Evolutionary conservation across 1,140 invertebrate genomes (phyloP).

Genomic region (Meloidogyne chitwoodi): DNA sequence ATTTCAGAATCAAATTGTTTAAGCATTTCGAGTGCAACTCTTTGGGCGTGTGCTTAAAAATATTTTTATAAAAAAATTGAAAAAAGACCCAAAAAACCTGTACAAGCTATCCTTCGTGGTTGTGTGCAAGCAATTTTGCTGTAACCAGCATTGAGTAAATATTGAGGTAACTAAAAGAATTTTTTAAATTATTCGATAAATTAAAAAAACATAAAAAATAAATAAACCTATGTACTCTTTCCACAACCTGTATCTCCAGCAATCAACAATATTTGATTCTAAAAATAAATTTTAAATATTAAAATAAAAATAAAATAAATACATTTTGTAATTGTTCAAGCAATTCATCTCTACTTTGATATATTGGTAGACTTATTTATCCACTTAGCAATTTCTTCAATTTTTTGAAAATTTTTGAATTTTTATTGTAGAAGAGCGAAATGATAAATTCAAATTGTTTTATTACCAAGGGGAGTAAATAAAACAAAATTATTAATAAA

Average conservation of each 20-base stretch:
- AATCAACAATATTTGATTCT: slow-evolving; percentile 74
- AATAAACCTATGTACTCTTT: slow-evolving; percentile 81
- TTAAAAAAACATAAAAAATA: not conserved
- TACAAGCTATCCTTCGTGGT: slow-evolving; percentile 88
- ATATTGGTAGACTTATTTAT: slow-evolving; percentile 46
- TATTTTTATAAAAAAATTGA: slow-evolving; percentile 62
- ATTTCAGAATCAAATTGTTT: slow-evolving; percentile 37
- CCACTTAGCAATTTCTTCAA: slow-evolving; percentile 38
- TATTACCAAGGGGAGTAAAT: slow-evolving; percentile 37
- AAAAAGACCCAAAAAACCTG: slow-evolving; percentile 76
- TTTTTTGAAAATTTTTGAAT: slow-evolving; percentile 51
- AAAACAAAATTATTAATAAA: too few relatives aligned
- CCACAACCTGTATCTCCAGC: slow-evolving; percentile 71
- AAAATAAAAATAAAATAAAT: slow-evolving; percentile 65
- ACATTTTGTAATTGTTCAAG: slow-evolving; percentile 44
- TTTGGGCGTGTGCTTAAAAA: slow-evolving; percentile 64
- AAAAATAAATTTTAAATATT: slow-evolving; percentile 19
- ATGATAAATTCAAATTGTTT: slow-evolving; percentile 47
- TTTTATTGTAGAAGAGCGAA: slow-evolving; percentile 37
- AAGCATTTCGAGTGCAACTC: slow-evolving; percentile 72
- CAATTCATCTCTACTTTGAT: slow-evolving; percentile 40
- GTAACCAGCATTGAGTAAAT: slow-evolving; percentile 72
- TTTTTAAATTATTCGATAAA: not conserved
- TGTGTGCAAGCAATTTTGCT: slow-evolving; percentile 87
- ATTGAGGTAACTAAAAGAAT: slow-evolving; percentile 59